phyloP scores from a whole-genome alignment of 2,888 invertebrate species.

The Drosophila sordidula region DNA sequence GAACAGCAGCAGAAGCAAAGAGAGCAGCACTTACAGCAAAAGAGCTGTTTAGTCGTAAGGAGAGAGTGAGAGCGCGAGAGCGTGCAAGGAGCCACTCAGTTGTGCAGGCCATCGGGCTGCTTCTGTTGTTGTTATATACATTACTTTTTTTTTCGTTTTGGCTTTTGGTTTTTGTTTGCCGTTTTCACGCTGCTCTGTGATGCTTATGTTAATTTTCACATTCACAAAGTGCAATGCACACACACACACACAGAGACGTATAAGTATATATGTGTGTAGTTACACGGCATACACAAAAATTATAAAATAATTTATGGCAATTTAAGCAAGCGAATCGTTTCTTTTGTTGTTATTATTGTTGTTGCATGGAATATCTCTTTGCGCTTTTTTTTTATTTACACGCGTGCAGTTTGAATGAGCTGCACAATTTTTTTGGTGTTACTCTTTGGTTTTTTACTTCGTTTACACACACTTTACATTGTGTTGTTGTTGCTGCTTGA shows the following conservation, averaged over 20 bases:
- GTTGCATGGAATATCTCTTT: conserved; percentile 36
- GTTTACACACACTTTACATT: conserved; percentile 68
- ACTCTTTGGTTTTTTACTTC: conserved; percentile 57
- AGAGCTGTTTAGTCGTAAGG: conserved; percentile 17
- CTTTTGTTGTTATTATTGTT: conserved; percentile 30
- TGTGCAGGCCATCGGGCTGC: conserved; percentile 33
- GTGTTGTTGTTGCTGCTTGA: conserved; percentile 42
- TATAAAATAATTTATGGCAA: conserved; percentile 76
- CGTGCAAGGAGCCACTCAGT: conserved; percentile 45
- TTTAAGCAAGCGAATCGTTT: conserved; percentile 61
- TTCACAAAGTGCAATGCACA: conserved; percentile 35
- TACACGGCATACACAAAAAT: conserved; percentile 65
- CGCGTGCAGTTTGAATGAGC: conserved; percentile 77
- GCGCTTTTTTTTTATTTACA: conserved; percentile 52
- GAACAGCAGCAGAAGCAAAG: conserved; percentile 36
- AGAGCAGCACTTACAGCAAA: conserved; percentile 32
- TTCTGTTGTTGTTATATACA: conserved; percentile 55
- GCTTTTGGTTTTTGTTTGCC: conserved; percentile 54
- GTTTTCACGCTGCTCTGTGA: conserved; percentile 40
- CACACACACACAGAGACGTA: conserved; percentile 6
- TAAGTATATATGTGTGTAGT: conserved; percentile 16
- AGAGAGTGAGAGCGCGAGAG: conserved; percentile 23
- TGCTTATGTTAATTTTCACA: conserved; percentile 76
- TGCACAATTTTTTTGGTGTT: conserved; percentile 57
- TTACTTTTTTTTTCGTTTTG: conserved; percentile 51